Conservation (phyloP, 1,140 invertebrate genomes). For the Chymomyza costata region DNA sequence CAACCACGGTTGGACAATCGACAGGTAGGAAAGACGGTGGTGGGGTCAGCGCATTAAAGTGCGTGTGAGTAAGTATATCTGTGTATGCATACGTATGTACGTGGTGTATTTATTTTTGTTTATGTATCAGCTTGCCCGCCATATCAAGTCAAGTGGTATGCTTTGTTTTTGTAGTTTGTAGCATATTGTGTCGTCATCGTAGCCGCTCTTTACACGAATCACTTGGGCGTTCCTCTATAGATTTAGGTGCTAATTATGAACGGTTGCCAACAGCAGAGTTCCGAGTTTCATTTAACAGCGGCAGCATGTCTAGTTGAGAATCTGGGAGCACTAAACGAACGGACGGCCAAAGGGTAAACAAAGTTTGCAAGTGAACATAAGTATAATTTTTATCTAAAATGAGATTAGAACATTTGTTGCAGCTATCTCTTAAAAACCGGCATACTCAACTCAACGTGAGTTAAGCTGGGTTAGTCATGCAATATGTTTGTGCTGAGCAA, state of each 20-base stretch:
- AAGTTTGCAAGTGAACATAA: too few relatives aligned
- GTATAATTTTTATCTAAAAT: too few relatives aligned
- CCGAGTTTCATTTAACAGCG: slow-evolving; percentile 4
- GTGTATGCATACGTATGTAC: not conserved
- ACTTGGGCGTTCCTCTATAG: slow-evolving; percentile 21
- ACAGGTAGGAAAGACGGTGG: slow-evolving; percentile 47
- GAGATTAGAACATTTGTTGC: too few relatives aligned
- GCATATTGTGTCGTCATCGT: slow-evolving; percentile 27
- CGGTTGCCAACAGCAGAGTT: slow-evolving; percentile 21
- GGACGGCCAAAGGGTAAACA: too few relatives aligned
- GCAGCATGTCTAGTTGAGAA: not conserved
- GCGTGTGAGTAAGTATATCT: slow-evolving; percentile 24
- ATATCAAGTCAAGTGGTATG: slow-evolving; percentile 43
- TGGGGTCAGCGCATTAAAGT: slow-evolving; percentile 33
- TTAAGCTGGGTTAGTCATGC: too few relatives aligned
- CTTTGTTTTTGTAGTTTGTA: slow-evolving; percentile 39
- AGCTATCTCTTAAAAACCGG: too few relatives aligned
- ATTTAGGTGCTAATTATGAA: slow-evolving; percentile 42
- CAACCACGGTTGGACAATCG: slow-evolving; percentile 48
- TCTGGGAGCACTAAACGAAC: too few relatives aligned
- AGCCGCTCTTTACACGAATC: too few relatives aligned
- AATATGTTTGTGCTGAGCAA: too few relatives aligned
- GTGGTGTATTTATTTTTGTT: slow-evolving; percentile 1
- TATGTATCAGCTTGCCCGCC: slow-evolving; percentile 15
- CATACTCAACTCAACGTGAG: too few relatives aligned